phyloP scores from a whole-genome alignment of 2,113 vertebrate species.

The Oenanthe oenanthe region DNA sequence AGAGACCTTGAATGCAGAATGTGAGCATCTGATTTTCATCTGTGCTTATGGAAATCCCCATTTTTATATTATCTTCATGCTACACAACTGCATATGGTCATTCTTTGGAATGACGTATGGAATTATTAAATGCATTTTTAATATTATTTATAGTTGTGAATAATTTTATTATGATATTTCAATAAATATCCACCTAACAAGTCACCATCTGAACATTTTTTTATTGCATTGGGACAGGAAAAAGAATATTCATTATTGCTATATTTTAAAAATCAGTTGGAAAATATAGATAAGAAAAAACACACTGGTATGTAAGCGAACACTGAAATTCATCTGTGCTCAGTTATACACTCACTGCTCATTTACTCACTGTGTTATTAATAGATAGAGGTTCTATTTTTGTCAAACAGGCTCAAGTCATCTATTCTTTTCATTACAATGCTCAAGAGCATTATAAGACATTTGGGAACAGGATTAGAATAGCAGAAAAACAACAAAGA shows the following conservation, averaged over 20 bases:
- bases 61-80: neutral
- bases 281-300: constrained; percentile 8
- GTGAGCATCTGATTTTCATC: neutral
- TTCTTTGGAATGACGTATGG: neutral
- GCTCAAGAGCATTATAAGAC: neutral
- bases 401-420: constrained; percentile 2
- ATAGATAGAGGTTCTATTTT: constrained; percentile 24
- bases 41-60: neutral
- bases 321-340: neutral
- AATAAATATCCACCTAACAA: neutral
- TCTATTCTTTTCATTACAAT: constrained; percentile 19
- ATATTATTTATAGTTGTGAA: neutral
- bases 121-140: neutral
- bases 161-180: neutral
- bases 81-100: neutral
- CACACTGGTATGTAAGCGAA: neutral
- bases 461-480: neutral
- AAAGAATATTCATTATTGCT: neutral
- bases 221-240: neutral
- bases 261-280: neutral
- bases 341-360: constrained; percentile 2
- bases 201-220: neutral
- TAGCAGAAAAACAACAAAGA: neutral
- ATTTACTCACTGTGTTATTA: constrained; percentile 35
- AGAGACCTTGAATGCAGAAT: neutral